A percentile compares a stretch with the other conserved stretches of the same genome.
Conservation (phyloP, 2,888 invertebrate genomes). For the Calameuta idolon region DNA sequence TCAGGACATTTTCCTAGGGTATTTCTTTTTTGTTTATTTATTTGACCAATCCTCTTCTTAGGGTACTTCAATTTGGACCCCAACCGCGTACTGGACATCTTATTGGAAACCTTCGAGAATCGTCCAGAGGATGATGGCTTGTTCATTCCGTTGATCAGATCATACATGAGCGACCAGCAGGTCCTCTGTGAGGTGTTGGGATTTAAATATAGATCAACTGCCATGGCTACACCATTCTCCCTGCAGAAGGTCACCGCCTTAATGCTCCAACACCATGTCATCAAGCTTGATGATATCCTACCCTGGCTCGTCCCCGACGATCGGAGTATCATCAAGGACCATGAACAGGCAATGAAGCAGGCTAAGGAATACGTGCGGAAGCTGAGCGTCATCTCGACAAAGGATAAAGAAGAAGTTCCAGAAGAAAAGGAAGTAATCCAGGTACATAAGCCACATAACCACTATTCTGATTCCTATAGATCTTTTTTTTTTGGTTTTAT, state of each 20-base stretch:
- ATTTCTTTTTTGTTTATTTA: background rate
- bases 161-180: conserved; percentile 88
- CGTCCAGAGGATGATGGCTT: conserved; percentile 81
- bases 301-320: conserved; percentile 94
- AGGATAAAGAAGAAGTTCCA: conserved; percentile 77
- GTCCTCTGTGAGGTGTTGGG: conserved; percentile 95
- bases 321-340: conserved; percentile 81
- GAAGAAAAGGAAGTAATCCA: conserved; percentile 79
- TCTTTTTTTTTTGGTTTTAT: background rate
- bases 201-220: conserved; percentile 82
- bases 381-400: conserved; percentile 84
- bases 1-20: background rate
- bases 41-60: conserved; percentile 63
- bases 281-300: conserved; percentile 89
- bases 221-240: conserved; percentile 80
- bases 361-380: conserved; percentile 91
- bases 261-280: conserved; percentile 87
- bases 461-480: background rate
- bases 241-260: conserved; percentile 91
- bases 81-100: conserved; percentile 95
- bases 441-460: conserved; percentile 63
- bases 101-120: conserved; percentile 96
- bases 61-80: conserved; percentile 99
- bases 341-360: conserved; percentile 84
- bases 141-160: conserved; percentile 87